Conservation (phyloP, 2,113 vertebrate genomes). For the Xenopus tropicalis region DNA sequence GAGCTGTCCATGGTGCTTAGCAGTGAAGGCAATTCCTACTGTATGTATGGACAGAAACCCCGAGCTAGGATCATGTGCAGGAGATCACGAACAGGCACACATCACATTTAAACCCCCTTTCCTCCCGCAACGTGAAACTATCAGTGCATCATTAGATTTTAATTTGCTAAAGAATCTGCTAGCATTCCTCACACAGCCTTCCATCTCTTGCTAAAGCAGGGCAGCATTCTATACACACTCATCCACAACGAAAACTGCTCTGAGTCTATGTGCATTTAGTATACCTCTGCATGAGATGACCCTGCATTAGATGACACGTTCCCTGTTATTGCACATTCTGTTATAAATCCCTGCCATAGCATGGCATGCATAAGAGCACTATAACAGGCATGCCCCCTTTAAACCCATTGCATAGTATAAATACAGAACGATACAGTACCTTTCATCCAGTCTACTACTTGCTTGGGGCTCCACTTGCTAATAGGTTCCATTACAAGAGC, state of each 20-base stretch:
- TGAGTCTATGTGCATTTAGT: slow-evolving; percentile 35
- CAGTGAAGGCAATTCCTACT: slow-evolving; percentile 27
- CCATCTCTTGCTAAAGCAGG: slow-evolving; percentile 54
- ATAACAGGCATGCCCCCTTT: background rate
- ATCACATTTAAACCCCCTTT: background rate
- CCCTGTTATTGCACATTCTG: background rate
- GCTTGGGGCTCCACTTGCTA: slow-evolving; percentile 89
- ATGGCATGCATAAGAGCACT: background rate
- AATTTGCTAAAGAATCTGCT: slow-evolving; percentile 40
- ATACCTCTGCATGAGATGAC: slow-evolving; percentile 39
- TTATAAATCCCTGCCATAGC: background rate
- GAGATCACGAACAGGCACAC: background rate
- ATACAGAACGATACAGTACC: slow-evolving; percentile 58
- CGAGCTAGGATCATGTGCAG: background rate
- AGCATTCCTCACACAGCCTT: slow-evolving; percentile 40
- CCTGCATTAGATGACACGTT: slow-evolving; percentile 47
- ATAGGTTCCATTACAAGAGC: slow-evolving; percentile 89
- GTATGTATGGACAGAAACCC: background rate
- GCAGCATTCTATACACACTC: slow-evolving; percentile 47
- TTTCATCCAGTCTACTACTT: slow-evolving; percentile 91
- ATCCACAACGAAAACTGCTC: slow-evolving; percentile 37
- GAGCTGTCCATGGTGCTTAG: slow-evolving; percentile 69
- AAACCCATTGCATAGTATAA: background rate
- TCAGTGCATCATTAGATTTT: background rate
- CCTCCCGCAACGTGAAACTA: background rate